Evolutionary conservation across 2,797 vertebrate species (phyloP).

Genomic region (Serranus cabrilla): DNA sequence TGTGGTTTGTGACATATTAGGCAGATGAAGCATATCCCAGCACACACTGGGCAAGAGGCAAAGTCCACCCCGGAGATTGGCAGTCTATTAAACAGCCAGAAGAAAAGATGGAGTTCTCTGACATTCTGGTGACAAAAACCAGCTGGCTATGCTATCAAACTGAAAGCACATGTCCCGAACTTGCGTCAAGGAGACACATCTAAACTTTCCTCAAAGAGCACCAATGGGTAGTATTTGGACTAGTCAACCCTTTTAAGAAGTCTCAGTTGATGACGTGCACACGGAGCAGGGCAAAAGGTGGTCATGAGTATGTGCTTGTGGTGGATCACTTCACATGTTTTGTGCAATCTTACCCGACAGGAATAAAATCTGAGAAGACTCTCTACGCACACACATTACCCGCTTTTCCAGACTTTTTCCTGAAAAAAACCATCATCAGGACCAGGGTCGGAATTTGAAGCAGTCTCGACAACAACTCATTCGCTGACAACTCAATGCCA

Average conservation of each 20-base stretch:
- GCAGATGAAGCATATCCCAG: background rate
- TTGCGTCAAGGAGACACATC: slow-evolving; percentile 8
- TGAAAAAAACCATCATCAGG: background rate
- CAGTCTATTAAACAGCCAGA: background rate
- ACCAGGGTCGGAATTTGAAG: slow-evolving; percentile 2
- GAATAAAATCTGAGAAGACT: slow-evolving; percentile 19
- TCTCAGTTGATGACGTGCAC: background rate
- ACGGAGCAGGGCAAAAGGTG: slow-evolving; percentile 17
- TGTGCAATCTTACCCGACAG: background rate
- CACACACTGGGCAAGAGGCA: slow-evolving; percentile 3
- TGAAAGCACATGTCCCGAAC: slow-evolving; percentile 20
- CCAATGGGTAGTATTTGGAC: background rate
- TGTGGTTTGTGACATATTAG: background rate
- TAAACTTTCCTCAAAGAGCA: slow-evolving; percentile 6
- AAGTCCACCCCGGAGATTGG: background rate
- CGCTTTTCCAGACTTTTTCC: background rate
- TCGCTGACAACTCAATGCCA: slow-evolving; percentile 6
- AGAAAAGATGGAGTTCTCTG: slow-evolving; percentile 2
- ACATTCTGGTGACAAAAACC: slow-evolving; percentile 6
- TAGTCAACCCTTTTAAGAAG: background rate
- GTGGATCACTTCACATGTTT: slow-evolving; percentile 7
- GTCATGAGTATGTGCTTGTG: slow-evolving; percentile 3
- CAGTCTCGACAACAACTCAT: background rate
- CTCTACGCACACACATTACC: background rate
- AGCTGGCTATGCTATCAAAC: slow-evolving; percentile 3